These are phyloP conservation scores for Callaeas wilsoni DNA, from an alignment of 2,113 vertebrate species.

Conservation along the genomic window DNA sequence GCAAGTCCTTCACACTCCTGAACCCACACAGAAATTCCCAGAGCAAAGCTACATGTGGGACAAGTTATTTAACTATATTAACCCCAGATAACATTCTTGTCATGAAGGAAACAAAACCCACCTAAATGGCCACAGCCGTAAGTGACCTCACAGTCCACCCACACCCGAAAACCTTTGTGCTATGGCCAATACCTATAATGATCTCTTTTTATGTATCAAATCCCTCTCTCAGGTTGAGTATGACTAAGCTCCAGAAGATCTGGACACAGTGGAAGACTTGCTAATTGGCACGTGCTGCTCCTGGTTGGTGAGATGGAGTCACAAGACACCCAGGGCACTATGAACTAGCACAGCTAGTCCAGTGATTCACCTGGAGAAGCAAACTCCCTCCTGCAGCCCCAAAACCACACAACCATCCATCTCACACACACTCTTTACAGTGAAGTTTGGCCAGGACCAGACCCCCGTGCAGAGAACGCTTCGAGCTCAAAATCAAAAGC, in stretches of 20 bases:
- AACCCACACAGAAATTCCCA: not conserved
- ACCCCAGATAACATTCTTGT: not conserved
- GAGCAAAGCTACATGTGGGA: not conserved
- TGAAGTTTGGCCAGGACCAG: not conserved
- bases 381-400: not conserved
- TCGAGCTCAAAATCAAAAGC: not conserved
- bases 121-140: not conserved
- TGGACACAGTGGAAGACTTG: not conserved
- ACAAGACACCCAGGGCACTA: not conserved
- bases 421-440: accelerated
- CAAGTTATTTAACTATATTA: not conserved
- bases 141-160: not conserved
- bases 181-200: not conserved
- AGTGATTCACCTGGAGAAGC: not conserved
- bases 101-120: not conserved
- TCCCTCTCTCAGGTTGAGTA: not conserved
- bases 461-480: accelerated
- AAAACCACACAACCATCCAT: not conserved
- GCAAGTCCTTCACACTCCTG: not conserved
- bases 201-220: not conserved
- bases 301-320: not conserved
- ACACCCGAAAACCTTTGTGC: not conserved
- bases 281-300: not conserved
- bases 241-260: not conserved
- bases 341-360: not conserved